Evolutionary conservation across 2,113 vertebrate species (phyloP).

Genomic region (Otolemur garnettii): DNA sequence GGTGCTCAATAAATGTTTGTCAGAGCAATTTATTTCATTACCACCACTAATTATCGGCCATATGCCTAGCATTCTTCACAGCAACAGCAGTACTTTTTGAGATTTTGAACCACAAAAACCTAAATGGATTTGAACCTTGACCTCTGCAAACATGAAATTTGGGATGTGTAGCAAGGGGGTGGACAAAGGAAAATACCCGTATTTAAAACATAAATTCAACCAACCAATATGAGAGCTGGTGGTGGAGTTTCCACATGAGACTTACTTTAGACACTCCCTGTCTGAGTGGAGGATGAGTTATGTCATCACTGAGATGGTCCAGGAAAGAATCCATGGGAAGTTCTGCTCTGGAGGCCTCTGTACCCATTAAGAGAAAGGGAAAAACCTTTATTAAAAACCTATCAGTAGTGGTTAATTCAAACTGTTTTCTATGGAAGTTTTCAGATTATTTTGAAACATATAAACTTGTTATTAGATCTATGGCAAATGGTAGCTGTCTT

Average conservation of each 20-base stretch:
- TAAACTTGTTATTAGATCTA: conserved; percentile 2
- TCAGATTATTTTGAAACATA: conserved; percentile 51
- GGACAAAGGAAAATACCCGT: background rate
- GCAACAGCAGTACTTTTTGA: background rate
- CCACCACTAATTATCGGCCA: background rate
- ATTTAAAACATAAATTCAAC: background rate
- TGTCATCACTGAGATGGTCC: too few relatives aligned
- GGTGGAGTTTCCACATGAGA: background rate
- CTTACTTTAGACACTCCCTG: background rate
- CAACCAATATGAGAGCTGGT: too few relatives aligned
- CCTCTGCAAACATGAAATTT: background rate
- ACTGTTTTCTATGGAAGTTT: conserved; percentile 46
- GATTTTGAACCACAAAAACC: background rate
- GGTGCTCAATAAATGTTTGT: background rate
- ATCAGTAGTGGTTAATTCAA: background rate
- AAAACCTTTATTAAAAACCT: background rate
- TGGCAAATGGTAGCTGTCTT: conserved; percentile 15
- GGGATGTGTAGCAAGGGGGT: background rate
- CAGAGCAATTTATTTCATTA: background rate
- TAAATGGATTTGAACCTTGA: background rate
- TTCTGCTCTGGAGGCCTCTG: background rate
- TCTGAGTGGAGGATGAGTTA: rapidly evolving
- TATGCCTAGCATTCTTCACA: background rate
- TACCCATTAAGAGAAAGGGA: background rate
- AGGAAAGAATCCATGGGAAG: background rate